phyloP scores from a whole-genome alignment of 2,797 vertebrate genomes.

The Oryzias dopingdopingensis region DNA sequence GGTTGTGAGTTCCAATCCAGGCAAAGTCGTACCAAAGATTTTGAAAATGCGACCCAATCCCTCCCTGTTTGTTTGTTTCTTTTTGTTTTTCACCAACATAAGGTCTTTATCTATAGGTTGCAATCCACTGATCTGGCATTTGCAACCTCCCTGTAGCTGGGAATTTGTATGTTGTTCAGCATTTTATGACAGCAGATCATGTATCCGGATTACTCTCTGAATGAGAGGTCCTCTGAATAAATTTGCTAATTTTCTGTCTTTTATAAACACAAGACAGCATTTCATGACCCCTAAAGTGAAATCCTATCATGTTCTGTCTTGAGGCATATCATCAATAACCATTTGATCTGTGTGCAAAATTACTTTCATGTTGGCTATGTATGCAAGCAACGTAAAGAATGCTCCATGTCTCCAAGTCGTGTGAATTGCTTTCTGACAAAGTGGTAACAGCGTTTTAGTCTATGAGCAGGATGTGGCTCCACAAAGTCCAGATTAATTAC shows the following conservation, averaged over 20 bases:
- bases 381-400: conserved; percentile 13
- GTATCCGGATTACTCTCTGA: conserved; percentile 19
- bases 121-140: conserved; percentile 15
- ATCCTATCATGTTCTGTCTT: conserved; percentile 30
- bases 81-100: neutral
- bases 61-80: too few species aligned
- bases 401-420: conserved; percentile 34
- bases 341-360: conserved; percentile 49
- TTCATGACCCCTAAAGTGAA: conserved; percentile 17
- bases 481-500: conserved; percentile 58
- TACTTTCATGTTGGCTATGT: conserved; percentile 33
- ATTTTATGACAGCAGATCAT: conserved; percentile 52
- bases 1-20: too few species aligned
- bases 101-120: neutral
- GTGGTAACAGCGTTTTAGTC: conserved; percentile 27
- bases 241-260: conserved; percentile 30
- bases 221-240: conserved; percentile 18
- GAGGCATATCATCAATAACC: conserved; percentile 24
- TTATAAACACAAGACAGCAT: conserved; percentile 17
- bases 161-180: conserved; percentile 16
- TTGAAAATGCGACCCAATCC: too few species aligned
- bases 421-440: conserved; percentile 40
- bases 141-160: conserved; percentile 19
- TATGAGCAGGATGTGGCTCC: conserved; percentile 50
- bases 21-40: too few species aligned